Evolutionary conservation across 2,113 vertebrate species (phyloP), one percentile per base, ranked within the genome.

Genomic region (Thunnus thynnus): DNA sequence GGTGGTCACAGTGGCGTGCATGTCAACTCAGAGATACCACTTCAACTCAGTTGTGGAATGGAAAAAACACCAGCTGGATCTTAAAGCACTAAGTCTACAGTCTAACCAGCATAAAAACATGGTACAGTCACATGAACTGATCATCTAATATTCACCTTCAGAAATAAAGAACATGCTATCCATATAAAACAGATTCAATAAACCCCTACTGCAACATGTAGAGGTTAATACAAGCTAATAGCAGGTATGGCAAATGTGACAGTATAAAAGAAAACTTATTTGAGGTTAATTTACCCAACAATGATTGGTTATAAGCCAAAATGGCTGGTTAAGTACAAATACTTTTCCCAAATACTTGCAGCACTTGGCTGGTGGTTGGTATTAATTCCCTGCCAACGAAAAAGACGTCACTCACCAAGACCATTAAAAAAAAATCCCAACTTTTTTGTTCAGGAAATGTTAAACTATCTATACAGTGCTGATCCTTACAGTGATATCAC

Each of bases 1-100:
- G 61, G 78, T 86, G 87, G 82, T 89, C 72, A 84, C 41, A 75
- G 84, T 52, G 85, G 78, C 52, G 60, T 85, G 65, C 63, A 73
- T 79, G 74, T 48, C 64, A 85, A 78, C 66, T 63, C 47, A 66
- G 78, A 73, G 66, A 75, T 66, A 82, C 63, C 74, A 84, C 56
- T 86, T 73, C 80, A 83, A 84, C 54, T 85, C 60, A 55, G 68
- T 61, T 72, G 69, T 48, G 57, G 68, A 85, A 57, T 65, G 51
- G 72, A 83, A 86, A 67, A 86, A 64, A 76, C 17, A 22, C 9
- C 58, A 61, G 22, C 51, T 72, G 25, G 55, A 27, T 65, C 58
- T 65, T 51, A 11, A 3, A 54, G 58, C 58, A 76, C 41, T n/a
- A 50, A 10, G 48, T 61, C 60, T 50, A 72, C 52, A 54, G 48